Base-by-base conservation (phyloP, 2,888 invertebrate species). In the Alentia gelatinosa region DNA sequence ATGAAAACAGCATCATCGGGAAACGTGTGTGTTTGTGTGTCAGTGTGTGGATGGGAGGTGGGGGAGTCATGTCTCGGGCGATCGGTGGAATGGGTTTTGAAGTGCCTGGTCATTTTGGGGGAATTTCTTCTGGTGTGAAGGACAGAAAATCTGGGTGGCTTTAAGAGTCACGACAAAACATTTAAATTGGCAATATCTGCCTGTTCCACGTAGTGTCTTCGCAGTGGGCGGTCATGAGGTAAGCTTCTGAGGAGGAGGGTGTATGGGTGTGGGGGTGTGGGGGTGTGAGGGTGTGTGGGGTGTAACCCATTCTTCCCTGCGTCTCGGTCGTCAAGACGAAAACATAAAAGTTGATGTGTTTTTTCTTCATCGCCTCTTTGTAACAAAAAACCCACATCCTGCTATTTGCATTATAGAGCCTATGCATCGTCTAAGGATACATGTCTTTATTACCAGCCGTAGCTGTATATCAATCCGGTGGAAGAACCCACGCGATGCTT, bases 1-100 rank as follows among this genome's bases (percentile, higher is more conserved):
- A 79, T 79, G 79, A 79, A 79, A 79, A 79, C 79, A 79, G 79
- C 37, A 79, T 79, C 39, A n/a, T n/a, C n/a, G n/a, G 74, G 74
- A 26, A 56, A 56, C 15, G 33, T 19, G 26, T 19, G 74, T 15
- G 74, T 33, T 26, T 74, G 47, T 63, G 15, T 63, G 63, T n/a
- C 9, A 63, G n/a, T n/a, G 12, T 79, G 79, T 33, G 35, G 23
- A 7, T 37, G 79, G 39, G 79, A 79, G 79, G 37, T 19, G 12
- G 39, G 37, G 39, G 79, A n/a, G n/a, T n/a, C n/a, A n/a, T n/a
- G n/a, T n/a, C n/a, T n/a, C n/a, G n/a, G n/a, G n/a, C 19, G n/a
- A n/a, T 63, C 5, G 63, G 15, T 9, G n/a, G 15, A n/a, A n/a
- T 79, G 79, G 35, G 79, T 35, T 35, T 37, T 37, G n/a, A n/a